A percentile compares a stretch with the other conserved stretches of the same genome.
Evolutionary conservation across 2,888 invertebrate genomes (phyloP).

Genomic region (Eudemis profundana): DNA sequence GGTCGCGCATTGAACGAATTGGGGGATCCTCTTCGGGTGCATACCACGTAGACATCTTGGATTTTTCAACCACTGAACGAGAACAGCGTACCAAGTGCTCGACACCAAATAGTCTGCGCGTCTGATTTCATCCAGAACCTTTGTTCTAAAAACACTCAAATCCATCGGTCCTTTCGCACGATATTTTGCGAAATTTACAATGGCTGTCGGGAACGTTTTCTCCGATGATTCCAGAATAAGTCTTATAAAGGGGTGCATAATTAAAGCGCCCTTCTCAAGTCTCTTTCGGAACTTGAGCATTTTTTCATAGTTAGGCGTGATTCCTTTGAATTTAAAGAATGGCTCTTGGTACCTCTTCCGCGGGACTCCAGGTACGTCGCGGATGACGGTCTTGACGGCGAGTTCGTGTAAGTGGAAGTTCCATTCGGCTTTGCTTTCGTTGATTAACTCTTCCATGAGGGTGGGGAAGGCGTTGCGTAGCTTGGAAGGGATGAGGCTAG

Average conservation of each 20-base stretch:
- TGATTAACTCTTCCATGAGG: conserved; percentile 81
- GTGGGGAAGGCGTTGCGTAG: conserved; percentile 84
- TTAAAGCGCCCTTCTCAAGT: conserved; percentile 84
- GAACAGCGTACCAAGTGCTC: conserved; percentile 76
- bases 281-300: conserved; percentile 85
- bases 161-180: conserved; percentile 71
- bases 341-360: conserved; percentile 77
- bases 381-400: conserved; percentile 88
- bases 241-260: conserved; percentile 88
- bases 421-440: conserved; percentile 86
- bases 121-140: conserved; percentile 72
- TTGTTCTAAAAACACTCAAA: conserved; percentile 66
- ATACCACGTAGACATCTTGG: conserved; percentile 76
- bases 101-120: conserved; percentile 76
- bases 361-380: conserved; percentile 84
- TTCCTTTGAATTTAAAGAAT: conserved; percentile 86
- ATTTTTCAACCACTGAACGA: conserved; percentile 78
- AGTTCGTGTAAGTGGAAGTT: conserved; percentile 86
- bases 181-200: conserved; percentile 82
- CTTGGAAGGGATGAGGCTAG: conserved; percentile 81
- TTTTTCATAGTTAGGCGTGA: conserved; percentile 84
- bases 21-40: conserved; percentile 67
- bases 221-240: conserved; percentile 83
- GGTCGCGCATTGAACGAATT: conserved; percentile 76
- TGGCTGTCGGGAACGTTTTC: conserved; percentile 78